phyloP scores from a whole-genome alignment of 2,888 invertebrate species.

The Lapara coniferarum region DNA sequence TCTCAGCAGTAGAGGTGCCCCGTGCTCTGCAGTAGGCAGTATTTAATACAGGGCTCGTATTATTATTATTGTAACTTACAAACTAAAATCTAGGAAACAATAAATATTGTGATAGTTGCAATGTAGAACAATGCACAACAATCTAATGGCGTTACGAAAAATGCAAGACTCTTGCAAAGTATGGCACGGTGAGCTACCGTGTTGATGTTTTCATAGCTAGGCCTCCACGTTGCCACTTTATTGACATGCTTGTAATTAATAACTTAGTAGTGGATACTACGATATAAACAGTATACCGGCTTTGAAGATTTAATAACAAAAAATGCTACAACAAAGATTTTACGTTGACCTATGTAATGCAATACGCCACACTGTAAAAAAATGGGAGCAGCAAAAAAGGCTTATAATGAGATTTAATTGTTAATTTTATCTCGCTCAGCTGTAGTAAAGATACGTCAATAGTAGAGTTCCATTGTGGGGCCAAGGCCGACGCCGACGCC shows the following conservation, averaged over 20 bases:
- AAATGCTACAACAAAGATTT: background rate
- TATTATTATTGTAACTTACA: too few relatives aligned
- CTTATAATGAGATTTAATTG: background rate
- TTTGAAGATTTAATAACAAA: too few relatives aligned
- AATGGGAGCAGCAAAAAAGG: background rate
- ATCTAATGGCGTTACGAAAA: constrained; percentile 52
- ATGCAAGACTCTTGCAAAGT: constrained; percentile 59
- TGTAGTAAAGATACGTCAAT: constrained; percentile 58
- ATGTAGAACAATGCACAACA: constrained; percentile 37
- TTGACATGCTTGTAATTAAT: too few relatives aligned
- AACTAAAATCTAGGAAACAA: too few relatives aligned
- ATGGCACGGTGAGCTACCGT: constrained; percentile 44
- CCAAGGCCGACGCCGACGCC: constrained; percentile 67
- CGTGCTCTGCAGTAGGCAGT: too few relatives aligned
- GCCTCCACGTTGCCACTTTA: too few relatives aligned
- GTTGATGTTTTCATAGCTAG: constrained; percentile 43
- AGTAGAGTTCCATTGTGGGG: constrained; percentile 63
- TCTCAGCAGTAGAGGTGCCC: too few relatives aligned
- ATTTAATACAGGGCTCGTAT: too few relatives aligned
- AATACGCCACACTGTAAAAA: too few relatives aligned
- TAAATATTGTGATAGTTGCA: constrained; percentile 40
- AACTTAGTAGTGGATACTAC: too few relatives aligned
- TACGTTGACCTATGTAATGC: background rate
- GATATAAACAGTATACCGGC: too few relatives aligned
- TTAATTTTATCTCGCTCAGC: constrained; percentile 1